Evolutionary conservation across 1,140 invertebrate genomes (phyloP).

Genomic region (Goniozus legneri): DNA sequence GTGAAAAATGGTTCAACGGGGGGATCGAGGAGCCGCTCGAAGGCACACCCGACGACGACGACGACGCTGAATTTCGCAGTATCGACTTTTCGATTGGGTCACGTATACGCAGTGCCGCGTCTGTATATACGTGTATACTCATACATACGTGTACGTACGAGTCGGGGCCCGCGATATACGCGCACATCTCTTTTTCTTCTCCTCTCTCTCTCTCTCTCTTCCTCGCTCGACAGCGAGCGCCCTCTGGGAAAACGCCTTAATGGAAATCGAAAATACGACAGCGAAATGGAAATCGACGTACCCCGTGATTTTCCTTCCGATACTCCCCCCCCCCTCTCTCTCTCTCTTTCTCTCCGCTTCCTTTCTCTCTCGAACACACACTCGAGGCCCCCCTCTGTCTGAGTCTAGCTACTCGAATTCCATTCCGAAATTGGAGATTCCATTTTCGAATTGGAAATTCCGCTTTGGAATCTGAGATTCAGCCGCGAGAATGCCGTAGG

Average conservation of each 20-base stretch:
- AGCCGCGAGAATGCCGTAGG: constrained; percentile 9
- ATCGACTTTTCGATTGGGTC: constrained; percentile 30
- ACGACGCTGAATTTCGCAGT: constrained; percentile 22
- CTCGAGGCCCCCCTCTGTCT: too few relatives aligned
- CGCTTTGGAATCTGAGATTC: constrained; percentile 11
- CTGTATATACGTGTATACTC: constrained; percentile 2
- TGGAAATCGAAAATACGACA: constrained; percentile 15
- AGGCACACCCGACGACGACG: constrained; percentile 4
- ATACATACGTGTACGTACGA: neutral
- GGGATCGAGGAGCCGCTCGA: constrained; percentile 11
- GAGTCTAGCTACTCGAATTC: too few relatives aligned
- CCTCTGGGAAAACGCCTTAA: constrained; percentile 8
- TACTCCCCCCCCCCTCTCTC: too few relatives aligned
- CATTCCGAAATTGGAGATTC: constrained; percentile 5
- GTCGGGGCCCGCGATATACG: neutral
- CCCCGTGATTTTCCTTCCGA: too few relatives aligned
- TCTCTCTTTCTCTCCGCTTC: too few relatives aligned
- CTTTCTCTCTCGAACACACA: too few relatives aligned
- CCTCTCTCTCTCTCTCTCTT: neutral
- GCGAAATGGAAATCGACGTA: constrained; percentile 12
- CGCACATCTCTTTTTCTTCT: neutral
- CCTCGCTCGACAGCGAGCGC: neutral
- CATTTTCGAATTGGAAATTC: neutral
- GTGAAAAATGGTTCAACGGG: constrained; percentile 1
- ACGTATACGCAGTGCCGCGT: too few relatives aligned